Percentiles rank a stretch among this genome's conserved stretches.
Conservation (phyloP, 2,888 invertebrate genomes). For the Acronicta leporina region DNA sequence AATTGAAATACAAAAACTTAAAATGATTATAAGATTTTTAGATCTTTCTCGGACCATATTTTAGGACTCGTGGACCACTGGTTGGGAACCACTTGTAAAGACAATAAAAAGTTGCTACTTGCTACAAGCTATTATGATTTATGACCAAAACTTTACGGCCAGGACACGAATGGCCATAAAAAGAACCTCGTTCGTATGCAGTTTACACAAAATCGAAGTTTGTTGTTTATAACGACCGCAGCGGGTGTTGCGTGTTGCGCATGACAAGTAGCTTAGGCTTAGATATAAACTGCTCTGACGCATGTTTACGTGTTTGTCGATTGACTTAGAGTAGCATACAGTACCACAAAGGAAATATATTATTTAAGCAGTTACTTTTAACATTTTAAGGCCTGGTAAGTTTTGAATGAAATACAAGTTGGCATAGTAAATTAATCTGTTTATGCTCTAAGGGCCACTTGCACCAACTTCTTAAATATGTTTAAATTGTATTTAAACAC, state of each 20-base stretch:
- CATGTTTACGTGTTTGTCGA: conserved; percentile 9
- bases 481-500: too few species aligned
- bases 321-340: not conserved
- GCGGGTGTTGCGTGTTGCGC: conserved; percentile 32
- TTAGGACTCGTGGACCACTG: too few species aligned
- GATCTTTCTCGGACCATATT: too few species aligned
- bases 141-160: not conserved
- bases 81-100: too few species aligned
- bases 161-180: conserved; percentile 5
- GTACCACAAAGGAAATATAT: not conserved
- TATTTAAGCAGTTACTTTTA: too few species aligned
- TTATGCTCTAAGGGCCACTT: too few species aligned
- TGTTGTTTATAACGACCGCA: conserved; percentile 35
- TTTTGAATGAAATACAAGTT: too few species aligned
- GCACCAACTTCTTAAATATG: too few species aligned
- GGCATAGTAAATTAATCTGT: too few species aligned
- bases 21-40: too few species aligned
- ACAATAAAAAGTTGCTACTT: not conserved
- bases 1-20: too few species aligned
- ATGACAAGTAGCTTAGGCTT: conserved; percentile 42
- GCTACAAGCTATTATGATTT: not conserved
- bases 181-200: conserved; percentile 30
- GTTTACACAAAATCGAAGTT: conserved; percentile 22
- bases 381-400: too few species aligned
- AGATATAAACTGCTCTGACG: conserved; percentile 32